Evolutionary conservation across 2,113 vertebrate genomes (phyloP), one percentile per base, ranked within the genome.

Genomic region (Cottus gobio): DNA sequence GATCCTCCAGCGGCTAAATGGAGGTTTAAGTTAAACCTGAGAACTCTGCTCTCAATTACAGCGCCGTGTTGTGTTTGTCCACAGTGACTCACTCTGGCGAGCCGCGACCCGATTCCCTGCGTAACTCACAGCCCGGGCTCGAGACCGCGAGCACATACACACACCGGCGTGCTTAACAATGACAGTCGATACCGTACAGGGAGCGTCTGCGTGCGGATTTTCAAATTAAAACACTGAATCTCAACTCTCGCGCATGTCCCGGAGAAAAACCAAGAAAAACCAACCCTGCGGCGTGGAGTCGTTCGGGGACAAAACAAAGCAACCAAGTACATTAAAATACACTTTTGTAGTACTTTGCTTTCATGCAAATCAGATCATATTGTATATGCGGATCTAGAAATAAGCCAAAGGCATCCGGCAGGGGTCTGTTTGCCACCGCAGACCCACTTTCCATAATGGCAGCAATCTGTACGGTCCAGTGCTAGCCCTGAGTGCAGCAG

Each of bases 381-480:
- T 68, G 74, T 85, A 70, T 54, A 78, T 58, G 80, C 82, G 69
- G 75, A 84, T 84, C 74, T 75, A 66, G 39, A 87, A 85, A 54
- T 31, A 28, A 84, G 81, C 85, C 72, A 3, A 31, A 77, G 74
- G 87, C 71, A 79, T 54, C 44, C 66, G 71, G 52, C 65, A 44
- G 77, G 75, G 82, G 77, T 90, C 83, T 89, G 80, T 91, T 93
- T 82, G 82, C 86, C 77, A 88, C 80, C 80, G 77, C 83, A 90
- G 83, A 82, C 85, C 77, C 75, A 88, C 89, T 90, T 91, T 86
- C 91, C 79, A 88, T 94, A 93, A 93, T 91, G 91, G 72, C 84
- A 82, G 81, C 89, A 91, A 90, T 94, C 90, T 93, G 89, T 88
- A 87, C 82, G 85, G 92, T 92, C 86, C 87, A 91, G 82, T 60